phyloP scores from a whole-genome alignment of 1,140 invertebrate genomes.

The Trypoxylus dichotomus region DNA sequence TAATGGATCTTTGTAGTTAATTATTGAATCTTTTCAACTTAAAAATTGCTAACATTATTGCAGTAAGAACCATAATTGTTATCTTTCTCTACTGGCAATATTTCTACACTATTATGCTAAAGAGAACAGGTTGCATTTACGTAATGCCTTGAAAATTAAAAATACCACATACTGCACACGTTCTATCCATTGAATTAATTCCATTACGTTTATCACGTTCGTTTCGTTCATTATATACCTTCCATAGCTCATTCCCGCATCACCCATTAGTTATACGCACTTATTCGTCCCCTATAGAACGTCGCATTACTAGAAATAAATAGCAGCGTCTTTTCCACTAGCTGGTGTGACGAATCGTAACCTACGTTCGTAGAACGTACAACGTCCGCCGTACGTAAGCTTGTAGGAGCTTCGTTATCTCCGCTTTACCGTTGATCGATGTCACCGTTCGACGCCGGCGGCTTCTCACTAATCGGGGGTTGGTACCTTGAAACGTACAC shows the following conservation, averaged over 20 bases:
- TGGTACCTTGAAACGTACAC: slow-evolving; percentile 42
- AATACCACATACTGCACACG: not conserved
- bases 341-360: slow-evolving; percentile 13
- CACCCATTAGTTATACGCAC: not conserved
- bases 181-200: not conserved
- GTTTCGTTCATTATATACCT: not conserved
- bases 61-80: too few species aligned
- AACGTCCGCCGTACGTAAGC: slow-evolving; percentile 24
- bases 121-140: too few species aligned
- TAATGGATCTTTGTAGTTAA: too few species aligned
- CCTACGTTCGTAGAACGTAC: not conserved
- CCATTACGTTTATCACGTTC: not conserved
- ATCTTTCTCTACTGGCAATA: too few species aligned
- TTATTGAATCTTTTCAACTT: too few species aligned
- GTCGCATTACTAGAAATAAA: slow-evolving; percentile 16
- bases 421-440: slow-evolving; percentile 46
- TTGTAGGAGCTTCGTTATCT: slow-evolving; percentile 43
- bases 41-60: too few species aligned
- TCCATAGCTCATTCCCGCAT: not conserved
- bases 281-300: not conserved
- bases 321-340: not conserved
- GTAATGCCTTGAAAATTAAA: not conserved
- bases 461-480: slow-evolving; percentile 40
- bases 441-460: slow-evolving; percentile 35
- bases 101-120: too few species aligned